Conservation (phyloP, 2,888 invertebrate genomes). For the Lycocerus yunnanus region DNA sequence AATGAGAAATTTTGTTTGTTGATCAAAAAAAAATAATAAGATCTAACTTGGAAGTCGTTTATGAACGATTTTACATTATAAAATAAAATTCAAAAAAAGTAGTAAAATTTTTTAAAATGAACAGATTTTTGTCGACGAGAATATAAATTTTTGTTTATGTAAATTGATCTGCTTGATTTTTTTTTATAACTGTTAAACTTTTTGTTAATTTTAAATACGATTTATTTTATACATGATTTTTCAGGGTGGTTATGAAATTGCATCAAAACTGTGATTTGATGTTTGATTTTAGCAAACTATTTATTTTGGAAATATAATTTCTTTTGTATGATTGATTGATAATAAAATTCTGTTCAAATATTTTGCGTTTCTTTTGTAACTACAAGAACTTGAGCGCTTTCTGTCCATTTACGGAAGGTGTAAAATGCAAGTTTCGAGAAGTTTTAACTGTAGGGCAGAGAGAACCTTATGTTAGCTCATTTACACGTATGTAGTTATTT, state of each 20-base stretch:
- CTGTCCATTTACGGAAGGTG: too few species aligned
- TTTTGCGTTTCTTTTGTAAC: background rate
- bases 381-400: too few species aligned
- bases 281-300: background rate
- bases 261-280: background rate
- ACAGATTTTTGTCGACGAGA: constrained; percentile 17
- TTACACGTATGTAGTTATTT: too few species aligned
- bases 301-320: background rate
- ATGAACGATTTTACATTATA: constrained; percentile 38
- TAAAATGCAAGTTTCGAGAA: background rate
- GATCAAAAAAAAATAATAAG: constrained; percentile 54
- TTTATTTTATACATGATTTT: background rate
- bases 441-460: too few species aligned
- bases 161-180: background rate
- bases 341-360: background rate
- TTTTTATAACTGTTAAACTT: constrained; percentile 1
- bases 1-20: constrained; percentile 37
- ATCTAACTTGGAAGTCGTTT: constrained; percentile 50
- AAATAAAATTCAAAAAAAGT: constrained; percentile 52
- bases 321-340: background rate
- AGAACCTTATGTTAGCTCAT: too few species aligned
- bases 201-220: background rate
- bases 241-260: background rate
- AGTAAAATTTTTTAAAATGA: constrained; percentile 49
- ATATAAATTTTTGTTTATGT: background rate